phyloP scores from a whole-genome alignment of 2,888 invertebrate genomes.

The Acanthoscelides obtectus region DNA sequence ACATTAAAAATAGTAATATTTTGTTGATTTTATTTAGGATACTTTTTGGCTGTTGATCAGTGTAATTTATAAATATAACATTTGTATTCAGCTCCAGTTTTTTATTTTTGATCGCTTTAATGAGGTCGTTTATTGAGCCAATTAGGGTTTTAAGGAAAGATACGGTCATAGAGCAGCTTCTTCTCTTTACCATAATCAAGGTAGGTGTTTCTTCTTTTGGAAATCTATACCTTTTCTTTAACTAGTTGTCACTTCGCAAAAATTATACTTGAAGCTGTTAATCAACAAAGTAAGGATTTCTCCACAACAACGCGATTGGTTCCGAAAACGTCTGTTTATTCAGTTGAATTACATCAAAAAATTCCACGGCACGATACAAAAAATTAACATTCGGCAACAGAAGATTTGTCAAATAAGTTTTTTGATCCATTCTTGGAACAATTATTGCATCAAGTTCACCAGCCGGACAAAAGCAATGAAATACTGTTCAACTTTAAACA shows the following conservation, averaged over 20 bases:
- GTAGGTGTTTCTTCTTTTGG: neutral
- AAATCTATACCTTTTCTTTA: neutral
- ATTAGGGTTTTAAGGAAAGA: too few species aligned
- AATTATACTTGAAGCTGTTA: neutral
- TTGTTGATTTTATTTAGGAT: too few species aligned
- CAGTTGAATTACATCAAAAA: neutral
- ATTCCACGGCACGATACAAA: neutral
- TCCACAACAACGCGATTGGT: neutral
- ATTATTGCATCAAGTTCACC: neutral
- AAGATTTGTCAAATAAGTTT: neutral
- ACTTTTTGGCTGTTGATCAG: too few species aligned
- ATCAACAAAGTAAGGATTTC: neutral
- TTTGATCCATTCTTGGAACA: neutral
- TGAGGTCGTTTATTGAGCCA: too few species aligned
- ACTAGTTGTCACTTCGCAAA: too few species aligned
- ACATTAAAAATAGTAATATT: too few species aligned
- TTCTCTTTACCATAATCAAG: neutral
- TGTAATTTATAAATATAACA: too few species aligned
- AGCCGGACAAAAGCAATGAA: neutral
- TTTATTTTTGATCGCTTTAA: too few species aligned
- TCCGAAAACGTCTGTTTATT: neutral
- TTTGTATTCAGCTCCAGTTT: too few species aligned
- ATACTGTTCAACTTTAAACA: neutral
- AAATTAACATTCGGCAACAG: neutral
- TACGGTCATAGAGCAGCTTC: too few species aligned